Conservation (phyloP, 2,113 vertebrate species). For the Pterocles gutturalis region DNA sequence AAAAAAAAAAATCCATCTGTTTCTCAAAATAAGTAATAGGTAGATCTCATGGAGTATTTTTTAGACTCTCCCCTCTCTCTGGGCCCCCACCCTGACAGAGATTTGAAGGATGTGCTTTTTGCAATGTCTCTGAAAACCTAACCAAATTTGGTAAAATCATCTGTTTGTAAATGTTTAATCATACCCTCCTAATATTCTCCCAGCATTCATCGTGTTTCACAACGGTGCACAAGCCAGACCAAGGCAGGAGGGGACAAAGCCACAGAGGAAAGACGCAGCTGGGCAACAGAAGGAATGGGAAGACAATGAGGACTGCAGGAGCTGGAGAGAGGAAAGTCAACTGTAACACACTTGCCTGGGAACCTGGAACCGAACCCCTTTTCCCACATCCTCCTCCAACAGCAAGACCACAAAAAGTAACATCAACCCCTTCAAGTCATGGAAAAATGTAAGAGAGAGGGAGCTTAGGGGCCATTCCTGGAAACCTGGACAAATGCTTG, state of each 20-base stretch:
- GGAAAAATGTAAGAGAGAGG: accelerated
- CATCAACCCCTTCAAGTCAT: not conserved
- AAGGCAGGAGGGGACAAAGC: not conserved
- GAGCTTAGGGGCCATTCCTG: not conserved
- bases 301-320: not conserved
- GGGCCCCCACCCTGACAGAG: not conserved
- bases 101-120: not conserved
- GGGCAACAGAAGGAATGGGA: not conserved
- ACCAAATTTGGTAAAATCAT: not conserved
- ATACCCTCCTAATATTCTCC: not conserved
- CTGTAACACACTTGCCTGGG: not conserved
- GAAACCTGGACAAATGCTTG: not conserved
- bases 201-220: not conserved
- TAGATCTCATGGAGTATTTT: not conserved
- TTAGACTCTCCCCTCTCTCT: no score
- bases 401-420: not conserved
- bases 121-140: not conserved
- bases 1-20: not conserved
- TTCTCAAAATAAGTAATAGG: not conserved
- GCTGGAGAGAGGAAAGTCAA: not conserved
- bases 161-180: not conserved
- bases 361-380: not conserved
- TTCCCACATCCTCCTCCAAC: not conserved
- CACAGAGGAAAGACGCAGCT: not conserved
- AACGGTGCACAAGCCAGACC: not conserved